Base-by-base conservation (phyloP, 2,888 invertebrate genomes). In the Argyresthia albistria region DNA sequence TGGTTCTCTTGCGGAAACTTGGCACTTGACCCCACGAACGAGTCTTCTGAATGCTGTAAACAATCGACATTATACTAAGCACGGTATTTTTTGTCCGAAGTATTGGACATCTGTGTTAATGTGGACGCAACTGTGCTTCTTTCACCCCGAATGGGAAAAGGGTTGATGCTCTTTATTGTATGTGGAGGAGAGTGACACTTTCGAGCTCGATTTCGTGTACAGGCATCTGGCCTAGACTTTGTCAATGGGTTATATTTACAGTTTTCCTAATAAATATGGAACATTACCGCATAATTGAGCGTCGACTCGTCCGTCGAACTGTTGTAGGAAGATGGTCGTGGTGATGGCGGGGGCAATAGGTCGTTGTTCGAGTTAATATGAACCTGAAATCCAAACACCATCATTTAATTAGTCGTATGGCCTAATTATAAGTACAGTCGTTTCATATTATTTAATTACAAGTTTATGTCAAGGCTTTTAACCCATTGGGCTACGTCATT, bases 1-100 rank as follows among this genome's bases (percentile, higher is more conserved):
- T 87, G 86, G 55, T 88, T 86, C 55, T 87, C 88, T 16, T 88
- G 69, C 0, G 88, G 88, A 60, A 88, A 88, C 61, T 87, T 88
- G 84, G 88, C 8, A 73, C 65, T 35, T 83, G 3, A 39, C 11
- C 90, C 90, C 64, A 90, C 67, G 55, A 76, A 82, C 47, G 79
- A 70, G 45, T 84, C 84, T 53, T 87, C 84, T 1, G 78, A 79
- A 57, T 78, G 81, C 84, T 86, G 64, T 46, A 35, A 51, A 14
- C 14, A 9, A 37, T 9, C 46, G 6, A 42, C n/a, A 9, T 43
- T 25, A 39, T 0, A n/a, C n/a, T 39, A 39, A n/a, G 39, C 39
- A 9, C 8, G n/a, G 10, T 39, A 36, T 36, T 36, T 36, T 36
- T 8, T 9, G 36, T n/a, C n/a, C n/a, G n/a, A n/a, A n/a, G n/a